Percentiles rank a stretch among this genome's conserved stretches.
Conservation (phyloP, 2,113 vertebrate genomes). For the Vidua chalybeata region DNA sequence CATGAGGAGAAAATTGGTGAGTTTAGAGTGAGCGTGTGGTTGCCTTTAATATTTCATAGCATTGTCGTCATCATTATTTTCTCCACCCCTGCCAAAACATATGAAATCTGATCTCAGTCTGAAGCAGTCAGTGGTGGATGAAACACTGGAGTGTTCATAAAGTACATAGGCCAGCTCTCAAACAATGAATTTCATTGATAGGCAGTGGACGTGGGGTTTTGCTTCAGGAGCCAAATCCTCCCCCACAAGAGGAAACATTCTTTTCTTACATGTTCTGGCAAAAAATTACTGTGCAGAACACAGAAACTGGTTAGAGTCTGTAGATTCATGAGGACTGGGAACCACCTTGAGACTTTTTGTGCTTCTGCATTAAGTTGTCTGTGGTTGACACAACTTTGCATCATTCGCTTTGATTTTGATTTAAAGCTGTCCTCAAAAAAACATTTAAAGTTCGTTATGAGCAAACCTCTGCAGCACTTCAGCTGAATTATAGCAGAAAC, state of each 20-base stretch:
- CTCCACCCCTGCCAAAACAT: not conserved
- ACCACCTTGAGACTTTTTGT: not conserved
- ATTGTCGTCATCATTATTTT: not conserved
- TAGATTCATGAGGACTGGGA: not conserved
- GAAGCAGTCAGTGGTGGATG: not conserved
- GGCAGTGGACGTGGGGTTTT: not conserved
- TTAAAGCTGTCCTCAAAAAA: not conserved
- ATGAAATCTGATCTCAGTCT: not conserved
- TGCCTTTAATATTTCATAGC: not conserved
- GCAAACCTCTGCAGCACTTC: not conserved
- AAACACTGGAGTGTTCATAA: not conserved
- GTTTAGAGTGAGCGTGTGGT: not conserved
- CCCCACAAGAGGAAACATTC: not conserved
- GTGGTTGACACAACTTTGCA: not conserved
- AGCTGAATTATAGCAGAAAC: slow-evolving; percentile 28
- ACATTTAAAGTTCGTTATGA: not conserved
- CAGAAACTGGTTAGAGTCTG: not conserved
- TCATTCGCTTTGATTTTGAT: not conserved
- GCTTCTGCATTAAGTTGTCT: rapidly evolving
- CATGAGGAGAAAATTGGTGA: not conserved
- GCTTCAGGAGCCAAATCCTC: slow-evolving; percentile 22
- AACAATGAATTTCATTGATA: not conserved
- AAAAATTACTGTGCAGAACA: not conserved
- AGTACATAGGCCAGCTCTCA: not conserved
- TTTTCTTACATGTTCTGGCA: not conserved